These are phyloP conservation scores for Nycticryphes semicollaris DNA, from an alignment of 2,113 vertebrate species.

Conservation along the genomic window DNA sequence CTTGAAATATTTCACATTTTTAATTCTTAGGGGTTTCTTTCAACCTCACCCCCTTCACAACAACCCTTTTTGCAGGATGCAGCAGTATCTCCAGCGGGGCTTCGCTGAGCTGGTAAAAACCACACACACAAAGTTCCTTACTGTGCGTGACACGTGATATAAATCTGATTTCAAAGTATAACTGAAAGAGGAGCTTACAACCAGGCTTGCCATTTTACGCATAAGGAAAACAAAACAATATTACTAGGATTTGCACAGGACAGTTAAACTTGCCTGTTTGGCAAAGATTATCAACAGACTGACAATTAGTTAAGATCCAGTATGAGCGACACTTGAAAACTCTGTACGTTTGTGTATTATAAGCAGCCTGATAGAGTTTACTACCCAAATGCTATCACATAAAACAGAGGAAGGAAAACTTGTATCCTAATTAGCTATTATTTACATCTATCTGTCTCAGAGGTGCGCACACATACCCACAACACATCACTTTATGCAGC, in stretches of 20 bases:
- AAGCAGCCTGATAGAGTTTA: neutral
- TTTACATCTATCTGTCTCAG: neutral
- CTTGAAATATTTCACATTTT: neutral
- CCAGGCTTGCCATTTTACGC: neutral
- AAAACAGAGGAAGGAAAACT: neutral
- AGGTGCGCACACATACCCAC: neutral
- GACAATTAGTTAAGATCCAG: neutral
- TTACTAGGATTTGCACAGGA: neutral
- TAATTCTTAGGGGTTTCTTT: neutral
- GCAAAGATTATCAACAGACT: neutral
- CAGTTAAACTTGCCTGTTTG: neutral
- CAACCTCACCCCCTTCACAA: neutral
- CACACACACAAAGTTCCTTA: neutral
- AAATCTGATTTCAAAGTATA: neutral
- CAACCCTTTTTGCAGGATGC: neutral
- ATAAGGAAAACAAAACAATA: neutral
- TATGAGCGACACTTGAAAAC: neutral
- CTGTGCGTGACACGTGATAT: neutral
- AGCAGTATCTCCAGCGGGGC: neutral
- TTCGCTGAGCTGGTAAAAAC: neutral
- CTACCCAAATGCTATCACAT: neutral
- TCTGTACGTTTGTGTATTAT: rapidly evolving
- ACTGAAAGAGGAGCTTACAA: neutral
- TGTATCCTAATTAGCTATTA: neutral
- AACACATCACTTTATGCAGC: neutral